Base-by-base conservation (phyloP, 1,140 invertebrate genomes). In the Drosophila triauraria region DNA sequence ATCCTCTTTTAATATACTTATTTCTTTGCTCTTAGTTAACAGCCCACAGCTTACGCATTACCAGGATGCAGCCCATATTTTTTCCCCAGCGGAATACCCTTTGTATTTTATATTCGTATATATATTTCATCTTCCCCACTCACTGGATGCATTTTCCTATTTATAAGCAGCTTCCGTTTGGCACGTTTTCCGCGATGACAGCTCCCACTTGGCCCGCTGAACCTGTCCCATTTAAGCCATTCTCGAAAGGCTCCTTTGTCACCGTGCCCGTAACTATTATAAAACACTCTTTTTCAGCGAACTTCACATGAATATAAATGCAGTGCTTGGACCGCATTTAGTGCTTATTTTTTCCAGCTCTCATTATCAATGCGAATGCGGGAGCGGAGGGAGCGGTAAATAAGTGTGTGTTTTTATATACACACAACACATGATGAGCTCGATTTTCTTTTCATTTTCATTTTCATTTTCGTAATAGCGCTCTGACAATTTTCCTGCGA, bases 391-490 rank as follows among this genome's bases (percentile, higher is more conserved):
- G 61, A 75, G 53, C 69, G 68, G 63, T 47, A 74, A 20, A 76
- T 64, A 67, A 58, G 68, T 68, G 78, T 83, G 63, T 78, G 46
- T 58, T 60, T 58, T 88, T 88, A 77, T 72, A 69, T 59, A 64
- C 63, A 65, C 65, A 63, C 25, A 56, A 69, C 69, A 71, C 68
- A 68, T 71, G 80, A 88, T 80, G 84, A 72, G 85, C 84, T 78
- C 78, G 81, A 88, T 90, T 90, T 88, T 81, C 78, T 85, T 85
- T 81, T 74, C 82, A 83, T 82, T 77, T 75, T 68, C 77, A 79
- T 82, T 75, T 76, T 85, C 82, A 85, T 88, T 88, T 90, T 69
- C 64, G 74, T 88, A 88, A 88, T 88, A 88, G 84, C 81, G 38
- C 57, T 69, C 77, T 77, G 78, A 90, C 85, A 82, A 90, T 90